These are phyloP conservation scores for Bostrychus sinensis DNA, from an alignment of 2,113 vertebrate genomes.

Conservation along the genomic window DNA sequence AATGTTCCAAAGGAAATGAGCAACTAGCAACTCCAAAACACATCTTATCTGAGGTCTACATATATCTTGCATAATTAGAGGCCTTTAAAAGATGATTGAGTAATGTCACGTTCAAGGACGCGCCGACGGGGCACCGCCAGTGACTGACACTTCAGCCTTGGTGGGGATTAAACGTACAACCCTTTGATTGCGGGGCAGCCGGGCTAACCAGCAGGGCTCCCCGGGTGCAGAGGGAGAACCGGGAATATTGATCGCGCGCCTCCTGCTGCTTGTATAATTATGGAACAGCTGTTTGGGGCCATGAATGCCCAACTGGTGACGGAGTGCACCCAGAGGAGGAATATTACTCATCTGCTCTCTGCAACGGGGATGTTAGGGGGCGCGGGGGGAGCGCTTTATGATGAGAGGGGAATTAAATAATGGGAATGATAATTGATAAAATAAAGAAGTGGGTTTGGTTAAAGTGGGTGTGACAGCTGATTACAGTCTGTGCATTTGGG, in stretches of 20 bases:
- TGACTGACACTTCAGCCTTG: constrained; percentile 26
- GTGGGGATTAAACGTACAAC: constrained; percentile 49
- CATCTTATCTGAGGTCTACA: too few species aligned
- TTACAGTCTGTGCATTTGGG: neutral
- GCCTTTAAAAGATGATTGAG: constrained; percentile 28
- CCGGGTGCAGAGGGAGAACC: constrained; percentile 31
- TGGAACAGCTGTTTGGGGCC: constrained; percentile 54
- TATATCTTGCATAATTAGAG: constrained; percentile 16
- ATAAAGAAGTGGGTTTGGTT: constrained; percentile 15
- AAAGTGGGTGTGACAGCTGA: constrained; percentile 3
- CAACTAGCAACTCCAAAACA: too few species aligned
- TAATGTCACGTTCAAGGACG: constrained; percentile 58
- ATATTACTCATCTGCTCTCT: constrained; percentile 35
- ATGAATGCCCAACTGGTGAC: constrained; percentile 33
- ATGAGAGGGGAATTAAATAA: neutral
- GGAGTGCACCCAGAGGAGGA: constrained; percentile 35
- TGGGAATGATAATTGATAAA: constrained; percentile 21
- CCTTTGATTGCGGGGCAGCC: constrained; percentile 42
- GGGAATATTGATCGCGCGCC: constrained; percentile 56
- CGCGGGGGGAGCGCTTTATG: neutral
- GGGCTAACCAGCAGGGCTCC: constrained; percentile 24
- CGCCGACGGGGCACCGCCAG: constrained; percentile 7
- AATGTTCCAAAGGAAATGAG: too few species aligned
- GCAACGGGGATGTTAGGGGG: constrained; percentile 10
- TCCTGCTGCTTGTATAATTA: constrained; percentile 61